Evolutionary conservation across 2,888 invertebrate species (phyloP), one percentile per base, ranked within the genome.

Genomic region (Isotomurus palustris): DNA sequence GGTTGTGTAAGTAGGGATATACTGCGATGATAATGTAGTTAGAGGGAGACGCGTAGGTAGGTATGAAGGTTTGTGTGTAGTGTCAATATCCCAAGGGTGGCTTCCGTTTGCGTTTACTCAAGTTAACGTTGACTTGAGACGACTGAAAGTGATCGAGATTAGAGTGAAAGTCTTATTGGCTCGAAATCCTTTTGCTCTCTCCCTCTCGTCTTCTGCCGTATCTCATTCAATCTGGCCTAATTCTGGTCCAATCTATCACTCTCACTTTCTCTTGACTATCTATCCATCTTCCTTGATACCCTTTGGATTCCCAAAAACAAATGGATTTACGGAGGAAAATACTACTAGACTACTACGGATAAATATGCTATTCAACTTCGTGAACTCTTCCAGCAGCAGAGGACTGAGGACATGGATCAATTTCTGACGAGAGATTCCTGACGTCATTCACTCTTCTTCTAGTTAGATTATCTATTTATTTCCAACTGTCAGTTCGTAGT

Each of bases 231-330:
- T 48, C 49, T 32, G 29, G 32, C 48, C 48, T 32, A 49, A 32
- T 49, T 56, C 55, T 28, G 29, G 22, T 29, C 50, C 55, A 43
- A 56, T 56, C 41, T 56, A 56, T 56, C 55, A 56, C 48, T 49
- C 29, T 56, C 49, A 56, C 55, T 56, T 50, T 29, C 21, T 43
- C 49, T 50, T 56, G 49, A 49, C 49, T 51, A 27, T 40, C 40
- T 50, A 56, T 55, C 54, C 25, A 38, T 40, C 41, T 54, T 47
- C 38, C 4, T 19, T 19, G 19, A 38, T 38, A 38, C n/a, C n/a
- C n/a, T n/a, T n/a, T n/a, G n/a, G n/a, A n/a, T n/a, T n/a, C n/a
- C n/a, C n/a, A n/a, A n/a, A n/a, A n/a, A n/a, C n/a, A n/a, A n/a
- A n/a, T n/a, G n/a, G n/a, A n/a, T n/a, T n/a, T n/a, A n/a, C n/a